Evolutionary conservation across 2,113 vertebrate genomes (phyloP), one percentile per base, ranked within the genome.

Genomic region (Aspidoscelis tigris): DNA sequence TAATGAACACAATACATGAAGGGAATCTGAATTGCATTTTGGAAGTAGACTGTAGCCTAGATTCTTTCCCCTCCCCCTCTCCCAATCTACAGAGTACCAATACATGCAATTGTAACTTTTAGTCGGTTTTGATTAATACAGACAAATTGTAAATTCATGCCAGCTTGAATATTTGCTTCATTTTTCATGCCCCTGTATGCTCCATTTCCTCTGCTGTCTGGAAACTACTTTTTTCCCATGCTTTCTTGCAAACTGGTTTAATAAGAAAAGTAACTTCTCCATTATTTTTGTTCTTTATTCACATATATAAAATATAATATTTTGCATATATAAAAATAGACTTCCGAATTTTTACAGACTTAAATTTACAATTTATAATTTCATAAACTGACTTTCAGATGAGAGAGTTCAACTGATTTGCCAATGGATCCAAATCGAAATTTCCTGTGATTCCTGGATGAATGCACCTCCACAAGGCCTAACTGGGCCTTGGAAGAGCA

Each of bases 1-100:
- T 84, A 92, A 86, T 89, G 91, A 66, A 79, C 74, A 76, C 16
- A 88, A 90, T 72, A 72, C 12, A 90, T 3, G 76, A 76, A 75
- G 14, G 68, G 12, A 85, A 91, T 88, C 10, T 85, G 14, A 83
- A 92, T 88, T 79, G 72, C 76, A 85, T 83, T 90, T 88, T 84
- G 81, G 91, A 90, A 44, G n/a, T 86, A 69, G 77, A 93, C 87
- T 26, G n/a, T 86, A 69, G 79, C 92, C 87, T 33, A 86, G 78
- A 79, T 72, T 88, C 88, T 80, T 76, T 0, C 5, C 2, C 77
- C 73, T 26, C 1, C 58, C 58, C 58, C 12, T 12, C 18, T 18
- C 58, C 58, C 58, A 14, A 33, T 53, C 43, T 55, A 58, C n/a
- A 69, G 61, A 69, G n/a, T 47, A 92, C 76, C 73, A 82, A 71